These are phyloP conservation scores for Vicugna pacos DNA, from an alignment of 2,113 vertebrate genomes.

Conservation along the genomic window DNA sequence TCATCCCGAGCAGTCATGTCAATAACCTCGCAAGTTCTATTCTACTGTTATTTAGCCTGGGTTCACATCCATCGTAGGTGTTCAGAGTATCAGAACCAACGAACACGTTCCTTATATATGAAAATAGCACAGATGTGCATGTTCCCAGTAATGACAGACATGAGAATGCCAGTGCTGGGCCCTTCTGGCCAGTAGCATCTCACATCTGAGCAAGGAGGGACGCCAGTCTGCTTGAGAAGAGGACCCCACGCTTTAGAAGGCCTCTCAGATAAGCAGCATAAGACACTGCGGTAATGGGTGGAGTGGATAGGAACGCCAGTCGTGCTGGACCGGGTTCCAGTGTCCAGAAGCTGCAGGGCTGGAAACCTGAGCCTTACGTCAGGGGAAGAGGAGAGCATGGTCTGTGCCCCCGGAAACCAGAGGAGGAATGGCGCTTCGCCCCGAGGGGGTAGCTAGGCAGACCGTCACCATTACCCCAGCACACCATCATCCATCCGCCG, in stretches of 20 bases:
- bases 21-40: not conserved
- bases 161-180: not conserved
- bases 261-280: not conserved
- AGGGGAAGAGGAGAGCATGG: not conserved
- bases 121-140: not conserved
- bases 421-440: not conserved
- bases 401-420: not conserved
- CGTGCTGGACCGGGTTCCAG: not conserved
- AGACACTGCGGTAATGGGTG: not conserved
- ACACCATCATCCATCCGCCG: not conserved
- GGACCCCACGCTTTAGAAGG: not conserved
- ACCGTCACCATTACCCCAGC: fast-evolving
- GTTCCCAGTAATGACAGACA: not conserved
- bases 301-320: not conserved
- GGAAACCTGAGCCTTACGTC: not conserved
- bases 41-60: not conserved
- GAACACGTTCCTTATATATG: not conserved
- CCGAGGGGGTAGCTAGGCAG: no score
- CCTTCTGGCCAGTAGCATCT: not conserved
- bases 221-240: not conserved
- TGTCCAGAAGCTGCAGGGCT: not conserved
- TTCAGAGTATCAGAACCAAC: not conserved
- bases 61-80: not conserved
- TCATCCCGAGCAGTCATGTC: not conserved
- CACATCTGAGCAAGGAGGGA: not conserved